phyloP scores from a whole-genome alignment of 2,113 vertebrate genomes.

The Anhinga anhinga region DNA sequence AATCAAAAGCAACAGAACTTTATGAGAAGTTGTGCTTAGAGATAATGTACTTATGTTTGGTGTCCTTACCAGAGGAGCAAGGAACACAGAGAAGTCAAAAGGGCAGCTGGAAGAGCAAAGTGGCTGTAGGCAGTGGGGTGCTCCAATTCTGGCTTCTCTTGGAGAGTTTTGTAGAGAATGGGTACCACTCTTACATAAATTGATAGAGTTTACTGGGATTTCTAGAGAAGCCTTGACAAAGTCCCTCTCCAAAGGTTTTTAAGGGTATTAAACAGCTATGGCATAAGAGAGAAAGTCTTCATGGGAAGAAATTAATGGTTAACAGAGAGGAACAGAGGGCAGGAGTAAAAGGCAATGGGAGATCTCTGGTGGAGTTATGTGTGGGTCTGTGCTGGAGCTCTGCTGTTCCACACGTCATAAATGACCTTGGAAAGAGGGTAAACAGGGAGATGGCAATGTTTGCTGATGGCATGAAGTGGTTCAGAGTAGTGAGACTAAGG shows the following conservation, averaged over 20 bases:
- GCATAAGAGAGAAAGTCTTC: background rate
- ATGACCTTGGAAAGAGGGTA: background rate
- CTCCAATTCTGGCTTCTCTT: background rate
- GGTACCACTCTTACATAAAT: background rate
- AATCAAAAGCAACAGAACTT: background rate
- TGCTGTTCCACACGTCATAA: background rate
- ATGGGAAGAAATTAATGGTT: background rate
- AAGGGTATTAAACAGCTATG: background rate
- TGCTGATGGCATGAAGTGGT: background rate
- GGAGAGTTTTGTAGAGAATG: background rate
- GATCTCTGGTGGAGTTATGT: accelerated
- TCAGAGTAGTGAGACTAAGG: background rate
- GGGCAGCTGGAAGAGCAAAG: background rate
- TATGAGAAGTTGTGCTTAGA: background rate
- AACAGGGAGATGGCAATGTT: background rate
- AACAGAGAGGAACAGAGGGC: background rate
- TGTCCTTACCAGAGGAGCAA: background rate
- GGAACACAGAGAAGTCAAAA: background rate
- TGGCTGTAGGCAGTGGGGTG: background rate
- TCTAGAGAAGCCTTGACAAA: background rate
- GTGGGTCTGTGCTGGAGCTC: background rate
- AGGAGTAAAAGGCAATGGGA: background rate
- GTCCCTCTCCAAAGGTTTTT: background rate
- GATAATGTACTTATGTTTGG: background rate
- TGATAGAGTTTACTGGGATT: background rate